Percentiles rank a stretch among this genome's conserved stretches.
These are phyloP conservation scores for Drosophila kurseongensis DNA, from an alignment of 1,140 invertebrate species.

Conservation along the genomic window DNA sequence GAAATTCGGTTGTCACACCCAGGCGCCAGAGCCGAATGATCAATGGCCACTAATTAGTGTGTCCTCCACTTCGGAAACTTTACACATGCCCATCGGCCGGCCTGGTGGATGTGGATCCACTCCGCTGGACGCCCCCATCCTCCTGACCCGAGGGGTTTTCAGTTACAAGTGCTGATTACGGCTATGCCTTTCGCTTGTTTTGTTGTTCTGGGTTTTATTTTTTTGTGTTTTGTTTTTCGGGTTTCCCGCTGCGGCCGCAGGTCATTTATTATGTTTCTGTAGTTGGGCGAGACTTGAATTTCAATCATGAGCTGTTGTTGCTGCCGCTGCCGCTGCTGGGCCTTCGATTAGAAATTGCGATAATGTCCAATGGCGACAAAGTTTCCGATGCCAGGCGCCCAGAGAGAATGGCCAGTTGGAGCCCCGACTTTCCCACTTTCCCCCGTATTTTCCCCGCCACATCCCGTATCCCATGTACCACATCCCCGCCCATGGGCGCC, in stretches of 20 bases:
- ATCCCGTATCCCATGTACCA: too few relatives aligned
- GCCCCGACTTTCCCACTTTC: not conserved
- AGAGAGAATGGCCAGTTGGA: not conserved
- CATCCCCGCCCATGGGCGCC: constrained; percentile 38
- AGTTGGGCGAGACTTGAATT: constrained; percentile 64
- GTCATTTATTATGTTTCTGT: constrained; percentile 72
- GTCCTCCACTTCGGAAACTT: constrained; percentile 74
- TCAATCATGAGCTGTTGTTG: constrained; percentile 69
- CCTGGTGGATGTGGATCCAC: not conserved
- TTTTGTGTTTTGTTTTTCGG: constrained; percentile 37
- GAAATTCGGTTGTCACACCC: constrained; percentile 56
- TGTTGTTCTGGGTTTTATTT: not conserved
- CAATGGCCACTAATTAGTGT: constrained; percentile 80
- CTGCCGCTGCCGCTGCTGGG: constrained; percentile 18
- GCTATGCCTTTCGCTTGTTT: constrained; percentile 10
- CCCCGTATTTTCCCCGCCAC: constrained; percentile 1
- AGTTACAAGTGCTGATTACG: constrained; percentile 73
- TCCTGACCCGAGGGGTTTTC: constrained; percentile 33
- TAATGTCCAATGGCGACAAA: constrained; percentile 80
- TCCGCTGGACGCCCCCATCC: constrained; percentile 12
- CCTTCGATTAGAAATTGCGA: constrained; percentile 79
- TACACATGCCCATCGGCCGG: constrained; percentile 62
- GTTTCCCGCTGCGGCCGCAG: constrained; percentile 61
- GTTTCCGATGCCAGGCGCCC: constrained; percentile 62
- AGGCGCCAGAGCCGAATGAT: constrained; percentile 71